Percentiles rank a stretch among this genome's conserved stretches.
Evolutionary conservation across 2,113 vertebrate genomes (phyloP).

Genomic region (Balaeniceps rex): DNA sequence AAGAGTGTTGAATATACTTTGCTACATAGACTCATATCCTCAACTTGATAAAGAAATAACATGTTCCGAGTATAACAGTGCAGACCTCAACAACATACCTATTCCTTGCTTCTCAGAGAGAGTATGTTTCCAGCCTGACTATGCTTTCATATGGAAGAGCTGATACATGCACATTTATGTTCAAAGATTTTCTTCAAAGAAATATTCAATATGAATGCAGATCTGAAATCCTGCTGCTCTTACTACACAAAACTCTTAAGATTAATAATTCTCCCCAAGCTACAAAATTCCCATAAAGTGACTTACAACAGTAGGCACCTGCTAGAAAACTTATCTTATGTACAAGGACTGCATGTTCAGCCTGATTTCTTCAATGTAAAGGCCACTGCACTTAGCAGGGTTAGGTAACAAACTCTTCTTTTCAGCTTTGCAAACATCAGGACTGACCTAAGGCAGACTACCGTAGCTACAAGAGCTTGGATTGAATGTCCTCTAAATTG

Average conservation of each 20-base stretch:
- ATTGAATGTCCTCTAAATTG: background rate
- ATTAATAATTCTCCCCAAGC: background rate
- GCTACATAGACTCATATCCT: background rate
- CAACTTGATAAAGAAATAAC: background rate
- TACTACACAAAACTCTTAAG: background rate
- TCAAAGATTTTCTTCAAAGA: background rate
- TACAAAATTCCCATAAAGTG: background rate
- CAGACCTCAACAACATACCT: background rate
- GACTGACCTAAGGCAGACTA: slow-evolving; percentile 41
- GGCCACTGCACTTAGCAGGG: background rate
- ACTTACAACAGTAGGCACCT: background rate
- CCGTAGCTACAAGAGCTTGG: background rate
- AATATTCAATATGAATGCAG: background rate
- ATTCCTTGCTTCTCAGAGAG: background rate
- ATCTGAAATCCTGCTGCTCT: background rate
- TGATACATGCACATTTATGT: background rate
- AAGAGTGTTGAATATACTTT: background rate
- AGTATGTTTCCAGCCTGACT: background rate
- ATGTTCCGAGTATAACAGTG: background rate
- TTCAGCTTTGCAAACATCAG: slow-evolving; percentile 46
- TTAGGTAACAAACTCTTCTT: slow-evolving; percentile 42
- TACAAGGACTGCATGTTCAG: background rate
- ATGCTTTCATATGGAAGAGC: background rate
- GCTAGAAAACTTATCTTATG: background rate
- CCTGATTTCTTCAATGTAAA: background rate